phyloP scores from a whole-genome alignment of 2,113 vertebrate species.

The Elanus axillaris region DNA sequence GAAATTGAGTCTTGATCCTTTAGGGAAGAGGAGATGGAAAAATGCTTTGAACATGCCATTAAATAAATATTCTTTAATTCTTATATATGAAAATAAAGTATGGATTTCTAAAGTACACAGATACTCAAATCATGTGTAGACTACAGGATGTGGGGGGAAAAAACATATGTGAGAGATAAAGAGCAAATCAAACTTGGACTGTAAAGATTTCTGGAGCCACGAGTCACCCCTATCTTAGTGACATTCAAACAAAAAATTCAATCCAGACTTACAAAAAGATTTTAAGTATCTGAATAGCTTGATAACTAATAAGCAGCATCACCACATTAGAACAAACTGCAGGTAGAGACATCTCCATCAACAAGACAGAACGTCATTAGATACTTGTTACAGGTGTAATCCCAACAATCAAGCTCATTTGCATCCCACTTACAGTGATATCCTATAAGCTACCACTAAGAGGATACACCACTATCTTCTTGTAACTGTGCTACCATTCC shows the following conservation, averaged over 20 bases:
- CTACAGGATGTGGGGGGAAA: neutral
- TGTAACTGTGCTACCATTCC: neutral
- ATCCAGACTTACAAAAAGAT: neutral
- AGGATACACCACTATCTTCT: neutral
- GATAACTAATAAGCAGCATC: neutral
- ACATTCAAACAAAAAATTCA: neutral
- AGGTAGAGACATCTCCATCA: neutral
- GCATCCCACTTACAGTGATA: neutral
- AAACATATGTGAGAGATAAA: neutral
- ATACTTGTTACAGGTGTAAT: rapidly evolving
- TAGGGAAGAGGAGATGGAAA: neutral
- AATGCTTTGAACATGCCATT: neutral
- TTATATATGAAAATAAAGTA: neutral
- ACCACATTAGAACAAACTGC: neutral
- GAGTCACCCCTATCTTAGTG: neutral
- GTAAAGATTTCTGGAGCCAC: neutral
- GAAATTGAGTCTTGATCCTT: neutral
- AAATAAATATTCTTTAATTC: neutral
- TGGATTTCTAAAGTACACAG: neutral
- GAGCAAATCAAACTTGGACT: neutral
- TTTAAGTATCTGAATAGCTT: neutral
- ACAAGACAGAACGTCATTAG: neutral
- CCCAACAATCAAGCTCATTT: neutral
- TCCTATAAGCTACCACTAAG: neutral
- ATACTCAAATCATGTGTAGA: neutral